Evolutionary conservation across 2,888 invertebrate species (phyloP), one percentile per base, ranked within the genome.

Genomic region (Tinea trinotella): DNA sequence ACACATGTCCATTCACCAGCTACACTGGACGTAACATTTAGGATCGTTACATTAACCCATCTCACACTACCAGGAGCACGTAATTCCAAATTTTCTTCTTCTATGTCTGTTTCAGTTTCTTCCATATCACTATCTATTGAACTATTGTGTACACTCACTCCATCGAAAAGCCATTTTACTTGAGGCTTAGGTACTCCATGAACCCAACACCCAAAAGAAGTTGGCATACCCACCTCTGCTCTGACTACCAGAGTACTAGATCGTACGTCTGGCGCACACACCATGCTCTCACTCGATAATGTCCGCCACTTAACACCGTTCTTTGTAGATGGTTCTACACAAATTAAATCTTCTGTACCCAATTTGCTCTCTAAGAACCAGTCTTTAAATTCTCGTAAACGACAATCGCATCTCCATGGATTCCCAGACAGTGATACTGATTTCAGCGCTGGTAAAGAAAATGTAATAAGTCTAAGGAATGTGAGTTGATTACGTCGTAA

Each of bases 351-450:
- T 59, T 91, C 90, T 9, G 93, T 92, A 57, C 92, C 91, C 54
- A 96, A 85, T 63, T 93, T 94, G 64, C 91, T 92, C 53, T 90
- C 88, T 54, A 95, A 87, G 69, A 95, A 91, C 95, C 96, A 96
- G 62, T 91, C 91, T 56, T 95, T 90, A 64, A 96, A 94, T 56
- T 92, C 92, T 53, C 95, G 89, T 56, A 97, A 76, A 59, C 92
- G 90, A 74, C 97, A 97, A 72, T 97, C 95, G 73, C 97, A 97
- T 66, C 89, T 89, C 96, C 96, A 97, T 3, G 93, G 95, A 74
- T 97, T 97, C 22, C 93, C 93, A 59, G 94, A 93, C 54, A 96
- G 75, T 9, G 91, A 90, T 24, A 96, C 85, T 1, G 94, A 93
- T 76, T 95, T 95, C 57, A 96, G 86, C 62, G 91, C 92, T 35